These are phyloP conservation scores for Neopelma chrysocephalum DNA, from an alignment of 2,797 vertebrate genomes.

Conservation along the genomic window DNA sequence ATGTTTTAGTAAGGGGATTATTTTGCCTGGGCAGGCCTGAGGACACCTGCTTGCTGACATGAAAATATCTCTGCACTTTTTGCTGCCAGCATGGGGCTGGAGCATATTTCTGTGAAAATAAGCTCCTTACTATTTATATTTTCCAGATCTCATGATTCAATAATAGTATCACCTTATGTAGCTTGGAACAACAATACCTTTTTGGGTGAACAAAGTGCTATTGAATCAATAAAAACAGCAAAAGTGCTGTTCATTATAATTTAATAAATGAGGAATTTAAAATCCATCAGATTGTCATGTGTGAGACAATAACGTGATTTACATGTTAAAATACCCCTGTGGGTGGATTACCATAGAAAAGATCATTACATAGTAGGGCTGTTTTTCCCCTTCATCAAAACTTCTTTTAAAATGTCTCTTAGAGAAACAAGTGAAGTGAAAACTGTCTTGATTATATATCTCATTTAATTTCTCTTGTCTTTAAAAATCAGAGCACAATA, in stretches of 20 bases:
- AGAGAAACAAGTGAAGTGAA: conserved; percentile 60
- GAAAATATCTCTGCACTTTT: conserved; percentile 16
- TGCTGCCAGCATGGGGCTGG: conserved; percentile 8
- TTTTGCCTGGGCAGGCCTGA: neutral
- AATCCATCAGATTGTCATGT: conserved; percentile 39
- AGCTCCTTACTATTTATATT: conserved; percentile 24
- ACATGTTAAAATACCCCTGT: conserved; percentile 53
- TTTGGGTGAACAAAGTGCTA: conserved; percentile 2
- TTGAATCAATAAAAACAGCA: conserved; percentile 14
- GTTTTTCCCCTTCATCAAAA: conserved; percentile 47
- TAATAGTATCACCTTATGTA: conserved; percentile 26
- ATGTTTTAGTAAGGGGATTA: neutral
- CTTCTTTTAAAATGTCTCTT: conserved; percentile 39
- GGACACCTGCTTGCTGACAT: neutral
- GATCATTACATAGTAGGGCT: conserved; percentile 29
- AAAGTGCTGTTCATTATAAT: conserved; percentile 45
- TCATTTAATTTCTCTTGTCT: conserved; percentile 57
- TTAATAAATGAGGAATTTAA: conserved; percentile 49
- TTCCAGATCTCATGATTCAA: conserved; percentile 36
- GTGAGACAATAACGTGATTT: conserved; percentile 47
- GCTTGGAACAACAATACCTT: neutral
- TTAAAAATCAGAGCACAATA: conserved; percentile 56
- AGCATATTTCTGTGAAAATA: conserved; percentile 53
- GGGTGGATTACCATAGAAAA: conserved; percentile 52
- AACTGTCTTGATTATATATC: conserved; percentile 66